Conservation (phyloP, 2,797 vertebrate species). For the Falco columbarius region DNA sequence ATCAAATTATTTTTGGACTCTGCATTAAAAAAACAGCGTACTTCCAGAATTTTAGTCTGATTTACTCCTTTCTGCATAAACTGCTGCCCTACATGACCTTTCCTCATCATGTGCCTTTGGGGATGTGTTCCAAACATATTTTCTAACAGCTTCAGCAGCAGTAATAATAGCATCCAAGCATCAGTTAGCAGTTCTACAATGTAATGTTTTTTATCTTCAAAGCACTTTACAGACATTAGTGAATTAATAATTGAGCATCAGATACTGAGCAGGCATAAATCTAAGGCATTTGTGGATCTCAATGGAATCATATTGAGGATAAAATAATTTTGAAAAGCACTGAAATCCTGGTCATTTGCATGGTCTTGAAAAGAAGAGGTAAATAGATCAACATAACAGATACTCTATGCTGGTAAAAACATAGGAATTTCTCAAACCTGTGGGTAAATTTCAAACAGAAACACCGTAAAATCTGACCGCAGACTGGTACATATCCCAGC, state of each 20-base stretch:
- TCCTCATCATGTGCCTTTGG: slow-evolving; percentile 1
- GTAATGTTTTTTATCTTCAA: slow-evolving; percentile 54
- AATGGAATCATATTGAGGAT: background rate
- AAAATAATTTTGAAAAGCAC: slow-evolving; percentile 4
- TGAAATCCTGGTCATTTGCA: background rate
- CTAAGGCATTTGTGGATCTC: slow-evolving; percentile 24
- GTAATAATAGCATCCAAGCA: slow-evolving; percentile 19
- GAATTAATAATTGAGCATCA: slow-evolving; percentile 64
- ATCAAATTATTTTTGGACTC: background rate
- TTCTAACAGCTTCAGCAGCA: slow-evolving; percentile 27
- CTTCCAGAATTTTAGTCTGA: slow-evolving; percentile 2
- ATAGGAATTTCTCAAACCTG: background rate
- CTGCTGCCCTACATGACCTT: slow-evolving; percentile 17
- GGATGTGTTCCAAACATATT: slow-evolving; percentile 39
- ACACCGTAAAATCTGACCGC: background rate
- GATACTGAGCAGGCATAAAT: slow-evolving; percentile 40
- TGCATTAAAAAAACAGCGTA: background rate
- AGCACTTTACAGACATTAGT: slow-evolving; percentile 56
- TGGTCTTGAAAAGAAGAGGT: background rate
- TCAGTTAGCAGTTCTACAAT: slow-evolving; percentile 35
- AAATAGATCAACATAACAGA: slow-evolving; percentile 11
- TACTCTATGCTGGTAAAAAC: background rate
- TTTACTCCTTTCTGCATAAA: slow-evolving; percentile 44
- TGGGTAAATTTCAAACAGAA: slow-evolving; percentile 19
- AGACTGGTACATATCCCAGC: background rate